Percentiles rank a stretch among this genome's conserved stretches.
Evolutionary conservation across 2,888 invertebrate genomes (phyloP).

Genomic region (Drosophila lacicola): DNA sequence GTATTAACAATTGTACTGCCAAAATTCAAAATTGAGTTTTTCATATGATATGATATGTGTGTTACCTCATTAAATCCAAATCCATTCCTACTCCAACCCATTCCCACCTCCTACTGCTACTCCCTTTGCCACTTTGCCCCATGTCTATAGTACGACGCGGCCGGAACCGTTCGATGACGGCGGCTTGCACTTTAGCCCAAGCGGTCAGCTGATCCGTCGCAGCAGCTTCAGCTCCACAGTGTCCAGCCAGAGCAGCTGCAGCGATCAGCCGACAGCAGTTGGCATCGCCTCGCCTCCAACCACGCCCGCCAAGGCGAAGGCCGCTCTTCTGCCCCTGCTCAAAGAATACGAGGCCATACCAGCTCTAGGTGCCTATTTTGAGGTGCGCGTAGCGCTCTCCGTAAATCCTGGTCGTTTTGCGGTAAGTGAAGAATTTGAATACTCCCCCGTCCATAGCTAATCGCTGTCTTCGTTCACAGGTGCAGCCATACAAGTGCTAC

Average conservation of each 20-base stretch:
- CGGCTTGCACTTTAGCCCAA: conserved; percentile 56
- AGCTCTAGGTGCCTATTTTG: conserved; percentile 87
- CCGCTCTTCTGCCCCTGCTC: conserved; percentile 24
- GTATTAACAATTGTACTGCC: conserved; percentile 24
- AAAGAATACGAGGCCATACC: conserved; percentile 80
- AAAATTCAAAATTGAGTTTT: conserved; percentile 33
- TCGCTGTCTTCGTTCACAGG: conserved; percentile 71
- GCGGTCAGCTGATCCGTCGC: conserved; percentile 55
- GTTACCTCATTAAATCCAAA: neutral
- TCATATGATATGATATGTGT: conserved; percentile 32
- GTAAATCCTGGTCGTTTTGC: conserved; percentile 88
- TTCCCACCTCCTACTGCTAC: neutral
- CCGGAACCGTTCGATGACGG: conserved; percentile 63
- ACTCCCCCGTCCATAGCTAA: neutral
- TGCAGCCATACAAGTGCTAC: conserved; percentile 86
- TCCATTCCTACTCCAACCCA: conserved; percentile 4
- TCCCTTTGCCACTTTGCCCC: neutral
- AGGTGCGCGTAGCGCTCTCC: conserved; percentile 90
- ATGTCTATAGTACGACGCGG: conserved; percentile 46
- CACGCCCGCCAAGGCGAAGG: conserved; percentile 44
- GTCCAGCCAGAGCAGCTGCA: conserved; percentile 63
- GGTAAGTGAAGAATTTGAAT: conserved; percentile 51
- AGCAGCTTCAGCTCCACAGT: conserved; percentile 64
- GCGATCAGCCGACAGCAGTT: conserved; percentile 58
- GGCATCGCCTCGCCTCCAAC: conserved; percentile 44